Evolutionary conservation across 2,888 invertebrate species (phyloP).

Genomic region (Calameuta idolon): DNA sequence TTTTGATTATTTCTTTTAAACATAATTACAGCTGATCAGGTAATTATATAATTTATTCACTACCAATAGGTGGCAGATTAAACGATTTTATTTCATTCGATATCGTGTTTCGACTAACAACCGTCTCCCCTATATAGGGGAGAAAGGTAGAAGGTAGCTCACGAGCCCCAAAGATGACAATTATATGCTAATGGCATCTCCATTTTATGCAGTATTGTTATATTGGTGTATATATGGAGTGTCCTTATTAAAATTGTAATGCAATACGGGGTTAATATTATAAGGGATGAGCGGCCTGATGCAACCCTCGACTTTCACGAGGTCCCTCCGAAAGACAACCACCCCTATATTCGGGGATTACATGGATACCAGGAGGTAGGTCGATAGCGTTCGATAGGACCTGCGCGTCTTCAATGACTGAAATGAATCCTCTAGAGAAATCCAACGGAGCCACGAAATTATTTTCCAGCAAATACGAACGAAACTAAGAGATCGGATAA

Average conservation of each 20-base stretch:
- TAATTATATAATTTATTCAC: no score
- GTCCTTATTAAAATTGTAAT: constrained; percentile 63
- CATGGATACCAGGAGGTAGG: neutral
- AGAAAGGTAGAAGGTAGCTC: no score
- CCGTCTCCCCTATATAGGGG: no score
- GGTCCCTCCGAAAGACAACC: constrained; percentile 45
- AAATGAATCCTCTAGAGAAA: neutral
- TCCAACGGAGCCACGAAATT: neutral
- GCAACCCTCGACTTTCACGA: constrained; percentile 7
- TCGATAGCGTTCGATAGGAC: neutral
- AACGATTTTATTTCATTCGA: no score
- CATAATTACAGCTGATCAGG: no score
- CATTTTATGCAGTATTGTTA: constrained; percentile 14
- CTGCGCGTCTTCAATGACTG: neutral
- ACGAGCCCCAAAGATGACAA: constrained; percentile 43
- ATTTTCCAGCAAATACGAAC: neutral
- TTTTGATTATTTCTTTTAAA: no score
- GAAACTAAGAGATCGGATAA: neutral
- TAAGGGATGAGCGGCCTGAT: constrained; percentile 6
- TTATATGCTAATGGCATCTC: constrained; percentile 49
- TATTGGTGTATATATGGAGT: neutral
- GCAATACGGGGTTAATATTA: constrained; percentile 59
- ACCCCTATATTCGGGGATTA: constrained; percentile 29
- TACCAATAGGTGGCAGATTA: no score
- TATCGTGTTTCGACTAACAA: no score